phyloP scores from a whole-genome alignment of 2,113 vertebrate species.

The Atlantisia rogersi region DNA sequence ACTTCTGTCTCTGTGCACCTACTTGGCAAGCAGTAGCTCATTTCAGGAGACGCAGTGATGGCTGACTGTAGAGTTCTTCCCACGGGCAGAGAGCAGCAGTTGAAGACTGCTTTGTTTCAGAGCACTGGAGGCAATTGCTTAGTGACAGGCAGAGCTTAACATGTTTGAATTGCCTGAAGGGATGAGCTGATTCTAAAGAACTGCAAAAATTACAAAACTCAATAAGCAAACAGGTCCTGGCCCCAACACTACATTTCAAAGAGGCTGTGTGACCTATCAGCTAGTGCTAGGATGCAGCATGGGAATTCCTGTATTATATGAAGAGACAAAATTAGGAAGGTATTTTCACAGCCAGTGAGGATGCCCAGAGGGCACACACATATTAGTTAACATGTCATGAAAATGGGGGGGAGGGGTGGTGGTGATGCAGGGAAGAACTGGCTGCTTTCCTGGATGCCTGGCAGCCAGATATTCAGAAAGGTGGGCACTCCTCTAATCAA shows the following conservation, averaged over 20 bases:
- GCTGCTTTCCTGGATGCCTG: background rate
- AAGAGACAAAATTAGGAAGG: background rate
- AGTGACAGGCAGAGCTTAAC: conserved; percentile 29
- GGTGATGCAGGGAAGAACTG: background rate
- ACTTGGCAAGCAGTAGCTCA: background rate
- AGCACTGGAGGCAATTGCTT: background rate
- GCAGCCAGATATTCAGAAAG: background rate
- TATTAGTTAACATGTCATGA: background rate
- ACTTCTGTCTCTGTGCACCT: background rate
- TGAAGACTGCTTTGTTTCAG: background rate
- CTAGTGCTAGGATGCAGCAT: background rate
- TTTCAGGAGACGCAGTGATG: background rate
- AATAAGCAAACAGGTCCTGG: background rate
- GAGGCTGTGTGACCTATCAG: background rate
- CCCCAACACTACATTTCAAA: background rate
- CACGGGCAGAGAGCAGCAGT: background rate
- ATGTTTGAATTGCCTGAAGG: conserved; percentile 14
- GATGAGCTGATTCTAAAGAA: background rate
- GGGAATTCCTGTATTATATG: background rate
- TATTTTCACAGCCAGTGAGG: background rate
- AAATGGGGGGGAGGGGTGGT: background rate
- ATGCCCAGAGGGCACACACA: background rate
- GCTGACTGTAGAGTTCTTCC: background rate
- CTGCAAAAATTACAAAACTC: conserved; percentile 1
- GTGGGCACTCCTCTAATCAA: background rate